Conservation (phyloP, 1,140 invertebrate species). For the Drosophila tani region DNA sequence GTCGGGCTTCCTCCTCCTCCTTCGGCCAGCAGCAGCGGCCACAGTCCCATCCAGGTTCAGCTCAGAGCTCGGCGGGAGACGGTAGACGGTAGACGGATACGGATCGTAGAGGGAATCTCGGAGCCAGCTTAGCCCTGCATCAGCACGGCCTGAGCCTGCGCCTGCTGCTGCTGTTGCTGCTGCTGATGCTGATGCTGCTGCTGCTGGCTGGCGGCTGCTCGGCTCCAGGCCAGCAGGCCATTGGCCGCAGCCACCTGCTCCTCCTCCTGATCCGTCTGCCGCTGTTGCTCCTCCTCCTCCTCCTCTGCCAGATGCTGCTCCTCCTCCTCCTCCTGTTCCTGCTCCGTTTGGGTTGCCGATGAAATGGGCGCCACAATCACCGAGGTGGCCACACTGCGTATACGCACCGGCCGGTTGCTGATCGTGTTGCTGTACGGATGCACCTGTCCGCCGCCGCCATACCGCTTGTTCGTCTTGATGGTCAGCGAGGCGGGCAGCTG, state of each 20-base stretch:
- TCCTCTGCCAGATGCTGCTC: conserved; percentile 53
- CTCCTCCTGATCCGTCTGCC: conserved; percentile 27
- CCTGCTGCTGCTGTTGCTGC: conserved; percentile 33
- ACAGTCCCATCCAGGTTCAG: too few relatives aligned
- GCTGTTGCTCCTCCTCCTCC: conserved; percentile 1
- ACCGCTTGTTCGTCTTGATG: conserved; percentile 62
- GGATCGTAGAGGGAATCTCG: not conserved
- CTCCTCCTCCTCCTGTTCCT: conserved; percentile 4
- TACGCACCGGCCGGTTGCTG: conserved; percentile 55
- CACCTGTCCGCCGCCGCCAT: conserved; percentile 38
- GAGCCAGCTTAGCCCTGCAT: conserved; percentile 49
- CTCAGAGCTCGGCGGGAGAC: conserved; percentile 9
- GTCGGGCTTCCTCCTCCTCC: conserved; percentile 14
- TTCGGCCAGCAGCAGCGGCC: conserved; percentile 19
- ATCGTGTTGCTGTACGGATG: conserved; percentile 58
- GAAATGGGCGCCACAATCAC: conserved; percentile 75
- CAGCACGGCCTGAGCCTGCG: conserved; percentile 51
- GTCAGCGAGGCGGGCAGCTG: conserved; percentile 70
- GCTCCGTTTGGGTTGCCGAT: conserved; percentile 32
- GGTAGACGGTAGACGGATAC: not conserved
- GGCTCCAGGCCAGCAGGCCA: conserved; percentile 69
- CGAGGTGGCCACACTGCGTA: conserved; percentile 80
- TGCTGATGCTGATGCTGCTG: conserved; percentile 39
- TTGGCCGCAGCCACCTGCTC: conserved; percentile 68
- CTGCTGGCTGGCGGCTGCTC: conserved; percentile 62